Percentiles rank a stretch among this genome's conserved stretches.
phyloP scores from a whole-genome alignment of 2,113 vertebrate species.

The Brachyhypopomus occidentalis region DNA sequence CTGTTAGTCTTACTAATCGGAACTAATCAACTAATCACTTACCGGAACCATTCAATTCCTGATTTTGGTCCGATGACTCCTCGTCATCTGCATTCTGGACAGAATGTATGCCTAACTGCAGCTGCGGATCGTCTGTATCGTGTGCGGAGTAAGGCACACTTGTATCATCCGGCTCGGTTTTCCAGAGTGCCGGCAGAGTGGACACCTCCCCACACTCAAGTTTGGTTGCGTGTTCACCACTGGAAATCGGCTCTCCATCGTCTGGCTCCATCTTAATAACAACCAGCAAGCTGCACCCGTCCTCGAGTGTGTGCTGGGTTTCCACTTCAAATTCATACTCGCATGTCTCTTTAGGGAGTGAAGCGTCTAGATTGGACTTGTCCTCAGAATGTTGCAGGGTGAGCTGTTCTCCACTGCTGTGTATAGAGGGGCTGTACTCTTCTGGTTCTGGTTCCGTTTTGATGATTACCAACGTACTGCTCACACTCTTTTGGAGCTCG shows the following conservation, averaged over 20 bases:
- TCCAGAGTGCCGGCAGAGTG: not conserved
- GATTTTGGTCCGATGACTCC: not conserved
- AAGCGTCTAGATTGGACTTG: not conserved
- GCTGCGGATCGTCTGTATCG: not conserved
- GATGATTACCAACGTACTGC: slow-evolving; percentile 6
- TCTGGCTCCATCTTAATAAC: slow-evolving; percentile 22
- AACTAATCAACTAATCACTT: too few species aligned
- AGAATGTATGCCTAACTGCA: not conserved
- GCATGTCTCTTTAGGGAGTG: not conserved
- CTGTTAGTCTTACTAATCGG: not conserved
- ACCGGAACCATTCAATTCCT: not conserved
- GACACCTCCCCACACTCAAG: not conserved
- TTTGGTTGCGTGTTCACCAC: not conserved
- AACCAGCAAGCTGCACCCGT: not conserved
- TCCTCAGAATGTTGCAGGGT: not conserved
- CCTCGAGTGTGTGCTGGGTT: not conserved
- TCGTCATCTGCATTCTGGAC: too few species aligned
- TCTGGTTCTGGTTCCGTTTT: slow-evolving; percentile 32
- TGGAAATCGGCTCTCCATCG: slow-evolving; percentile 5
- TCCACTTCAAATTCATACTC: slow-evolving; percentile 1
- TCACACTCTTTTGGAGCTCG: not conserved
- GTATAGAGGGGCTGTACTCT: not conserved
- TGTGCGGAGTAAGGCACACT: not conserved
- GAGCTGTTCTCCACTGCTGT: not conserved
- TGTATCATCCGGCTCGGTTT: not conserved